A percentile compares a stretch with the other conserved stretches of the same genome.
These are phyloP conservation scores for Collichthys lucidus DNA, from an alignment of 2,113 vertebrate genomes.

Conservation along the genomic window DNA sequence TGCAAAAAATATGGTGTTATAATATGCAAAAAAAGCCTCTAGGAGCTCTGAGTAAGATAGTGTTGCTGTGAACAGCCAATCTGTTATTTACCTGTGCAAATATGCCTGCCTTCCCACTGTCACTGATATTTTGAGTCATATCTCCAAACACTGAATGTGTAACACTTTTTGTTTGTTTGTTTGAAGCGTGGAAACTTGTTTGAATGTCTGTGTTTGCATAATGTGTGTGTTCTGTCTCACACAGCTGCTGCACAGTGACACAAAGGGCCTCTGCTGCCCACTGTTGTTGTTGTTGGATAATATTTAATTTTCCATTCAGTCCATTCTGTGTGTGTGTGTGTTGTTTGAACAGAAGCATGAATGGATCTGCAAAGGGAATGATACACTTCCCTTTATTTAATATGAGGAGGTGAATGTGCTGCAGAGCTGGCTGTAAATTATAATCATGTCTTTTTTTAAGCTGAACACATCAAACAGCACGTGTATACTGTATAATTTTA, in stretches of 20 bases:
- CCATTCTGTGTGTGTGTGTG: neutral
- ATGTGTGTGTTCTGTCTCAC: slow-evolving; percentile 50
- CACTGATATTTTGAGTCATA: slow-evolving; percentile 30
- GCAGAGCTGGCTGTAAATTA: neutral
- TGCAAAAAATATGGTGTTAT: neutral
- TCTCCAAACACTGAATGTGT: slow-evolving; percentile 46
- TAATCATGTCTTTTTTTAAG: neutral
- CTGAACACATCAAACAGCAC: neutral
- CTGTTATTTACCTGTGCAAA: slow-evolving; percentile 36
- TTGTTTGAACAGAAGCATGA: slow-evolving; percentile 22
- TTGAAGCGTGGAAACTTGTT: slow-evolving; percentile 9
- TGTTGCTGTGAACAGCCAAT: neutral
- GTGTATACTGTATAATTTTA: too few relatives aligned
- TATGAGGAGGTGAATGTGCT: neutral
- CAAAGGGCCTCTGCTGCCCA: slow-evolving; percentile 32
- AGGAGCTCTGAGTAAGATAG: neutral
- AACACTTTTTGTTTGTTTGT: slow-evolving; percentile 25
- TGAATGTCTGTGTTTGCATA: slow-evolving; percentile 57
- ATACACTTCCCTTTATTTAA: neutral
- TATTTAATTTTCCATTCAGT: slow-evolving; percentile 74
- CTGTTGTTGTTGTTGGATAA: slow-evolving; percentile 66
- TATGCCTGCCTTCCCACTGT: neutral
- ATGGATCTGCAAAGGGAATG: slow-evolving; percentile 7
- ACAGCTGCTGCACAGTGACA: slow-evolving; percentile 41
- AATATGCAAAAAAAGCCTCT: neutral